Conservation (phyloP, 2,888 invertebrate genomes). For the Torymus texanus region DNA sequence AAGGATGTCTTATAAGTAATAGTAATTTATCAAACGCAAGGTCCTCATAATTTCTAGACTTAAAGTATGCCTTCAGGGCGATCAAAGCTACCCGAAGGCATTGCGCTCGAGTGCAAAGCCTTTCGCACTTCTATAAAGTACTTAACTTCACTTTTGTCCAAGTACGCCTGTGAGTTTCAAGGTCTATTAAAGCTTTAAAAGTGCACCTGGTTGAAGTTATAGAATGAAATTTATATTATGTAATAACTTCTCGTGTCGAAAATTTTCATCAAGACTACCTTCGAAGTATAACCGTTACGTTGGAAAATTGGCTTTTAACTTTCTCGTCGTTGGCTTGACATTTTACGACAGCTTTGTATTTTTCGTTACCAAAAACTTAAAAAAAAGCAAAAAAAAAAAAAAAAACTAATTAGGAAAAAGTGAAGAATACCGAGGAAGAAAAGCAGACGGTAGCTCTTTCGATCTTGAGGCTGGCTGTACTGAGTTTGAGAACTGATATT, state of each 20-base stretch:
- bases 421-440: neutral
- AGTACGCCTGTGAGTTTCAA: neutral
- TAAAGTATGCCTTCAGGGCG: conserved; percentile 1
- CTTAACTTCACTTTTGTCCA: conserved; percentile 8
- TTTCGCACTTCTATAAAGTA: conserved; percentile 13
- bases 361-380: too few relatives aligned
- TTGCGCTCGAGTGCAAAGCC: conserved; percentile 15
- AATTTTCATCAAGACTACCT: too few relatives aligned
- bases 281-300: too few relatives aligned
- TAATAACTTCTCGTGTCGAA: too few relatives aligned
- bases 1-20: neutral
- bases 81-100: conserved; percentile 1
- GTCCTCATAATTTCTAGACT: conserved; percentile 23
- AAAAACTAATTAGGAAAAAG: neutral
- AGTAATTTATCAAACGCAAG: conserved; percentile 15
- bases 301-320: too few relatives aligned
- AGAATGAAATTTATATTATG: conserved; percentile 4
- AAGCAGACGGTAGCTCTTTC: conserved; percentile 46
- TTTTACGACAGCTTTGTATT: too few relatives aligned
- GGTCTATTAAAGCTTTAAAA: conserved; percentile 23
- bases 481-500: conserved; percentile 74
- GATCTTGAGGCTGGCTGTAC: conserved; percentile 66
- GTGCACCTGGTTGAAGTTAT: neutral
- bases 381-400: too few relatives aligned
- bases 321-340: too few relatives aligned